Evolutionary conservation across 2,797 vertebrate genomes (phyloP).

Genomic region (Enteromius paludinosus): DNA sequence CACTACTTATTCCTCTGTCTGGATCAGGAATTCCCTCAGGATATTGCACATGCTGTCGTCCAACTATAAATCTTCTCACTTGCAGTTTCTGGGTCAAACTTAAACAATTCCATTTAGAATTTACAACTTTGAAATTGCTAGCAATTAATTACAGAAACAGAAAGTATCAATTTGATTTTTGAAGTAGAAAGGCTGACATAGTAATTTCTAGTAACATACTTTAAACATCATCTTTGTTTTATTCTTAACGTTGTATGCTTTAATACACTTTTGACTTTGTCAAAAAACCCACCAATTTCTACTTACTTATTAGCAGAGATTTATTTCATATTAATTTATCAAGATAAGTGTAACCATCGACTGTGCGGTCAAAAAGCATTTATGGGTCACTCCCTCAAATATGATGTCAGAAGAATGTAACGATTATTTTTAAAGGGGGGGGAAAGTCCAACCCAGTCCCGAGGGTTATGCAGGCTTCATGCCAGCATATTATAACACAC

Average conservation of each 20-base stretch:
- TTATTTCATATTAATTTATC: background rate
- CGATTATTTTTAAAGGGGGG: background rate
- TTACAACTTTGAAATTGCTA: no score
- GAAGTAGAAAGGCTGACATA: no score
- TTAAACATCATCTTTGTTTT: no score
- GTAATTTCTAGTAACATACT: no score
- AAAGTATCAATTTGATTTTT: no score
- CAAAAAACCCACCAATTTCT: no score
- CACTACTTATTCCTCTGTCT: slow-evolving; percentile 10
- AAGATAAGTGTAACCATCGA: background rate
- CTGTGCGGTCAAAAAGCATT: background rate
- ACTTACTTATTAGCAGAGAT: background rate
- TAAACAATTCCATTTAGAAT: no score
- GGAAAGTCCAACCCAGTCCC: slow-evolving; percentile 35
- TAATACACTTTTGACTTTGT: no score
- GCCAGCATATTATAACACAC: background rate
- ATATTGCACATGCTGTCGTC: background rate
- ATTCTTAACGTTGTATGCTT: no score
- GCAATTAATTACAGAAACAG: no score
- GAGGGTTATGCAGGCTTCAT: slow-evolving; percentile 11
- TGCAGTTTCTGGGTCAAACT: background rate
- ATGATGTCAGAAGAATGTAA: background rate
- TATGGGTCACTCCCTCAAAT: background rate
- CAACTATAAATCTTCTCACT: background rate
- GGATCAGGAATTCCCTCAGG: background rate